phyloP scores from a whole-genome alignment of 2,888 invertebrate genomes.

The Caenorhabditis parvicauda region DNA sequence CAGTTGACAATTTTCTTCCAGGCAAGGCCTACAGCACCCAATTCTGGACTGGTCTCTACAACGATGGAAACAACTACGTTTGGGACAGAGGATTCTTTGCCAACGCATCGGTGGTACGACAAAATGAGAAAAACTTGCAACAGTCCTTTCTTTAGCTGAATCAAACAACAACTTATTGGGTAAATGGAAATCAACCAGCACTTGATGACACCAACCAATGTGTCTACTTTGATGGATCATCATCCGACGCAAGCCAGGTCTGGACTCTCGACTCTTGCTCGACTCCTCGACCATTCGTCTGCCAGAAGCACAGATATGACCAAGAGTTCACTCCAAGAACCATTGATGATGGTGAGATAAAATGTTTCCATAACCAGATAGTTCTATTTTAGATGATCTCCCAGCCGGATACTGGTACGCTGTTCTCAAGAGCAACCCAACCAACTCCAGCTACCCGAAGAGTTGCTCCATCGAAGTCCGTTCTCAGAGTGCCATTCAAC shows the following conservation, averaged over 20 bases:
- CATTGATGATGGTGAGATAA: conserved; percentile 23
- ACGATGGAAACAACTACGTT: conserved; percentile 15
- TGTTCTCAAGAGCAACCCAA: conserved; percentile 18
- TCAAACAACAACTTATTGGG: conserved; percentile 27
- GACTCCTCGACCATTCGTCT: conserved; percentile 28
- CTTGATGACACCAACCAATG: conserved; percentile 28
- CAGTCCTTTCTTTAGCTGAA: conserved; percentile 16
- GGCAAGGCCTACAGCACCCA: conserved; percentile 7
- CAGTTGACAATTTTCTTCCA: neutral
- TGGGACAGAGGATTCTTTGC: conserved; percentile 32
- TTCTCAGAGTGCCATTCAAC: conserved; percentile 43
- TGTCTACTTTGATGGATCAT: conserved; percentile 23
- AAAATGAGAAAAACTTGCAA: neutral
- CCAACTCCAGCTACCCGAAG: neutral
- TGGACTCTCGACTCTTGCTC: conserved; percentile 36
- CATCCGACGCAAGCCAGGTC: conserved; percentile 10
- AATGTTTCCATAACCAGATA: neutral
- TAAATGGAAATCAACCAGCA: conserved; percentile 12
- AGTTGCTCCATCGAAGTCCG: conserved; percentile 25
- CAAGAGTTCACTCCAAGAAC: conserved; percentile 22
- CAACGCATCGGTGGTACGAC: neutral
- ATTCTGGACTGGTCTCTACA: conserved; percentile 39
- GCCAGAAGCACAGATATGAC: conserved; percentile 48
- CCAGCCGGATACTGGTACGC: conserved; percentile 46
- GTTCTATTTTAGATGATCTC: conserved; percentile 21